Base-by-base conservation (phyloP, 2,888 invertebrate species). In the Drosophila neutralis region DNA sequence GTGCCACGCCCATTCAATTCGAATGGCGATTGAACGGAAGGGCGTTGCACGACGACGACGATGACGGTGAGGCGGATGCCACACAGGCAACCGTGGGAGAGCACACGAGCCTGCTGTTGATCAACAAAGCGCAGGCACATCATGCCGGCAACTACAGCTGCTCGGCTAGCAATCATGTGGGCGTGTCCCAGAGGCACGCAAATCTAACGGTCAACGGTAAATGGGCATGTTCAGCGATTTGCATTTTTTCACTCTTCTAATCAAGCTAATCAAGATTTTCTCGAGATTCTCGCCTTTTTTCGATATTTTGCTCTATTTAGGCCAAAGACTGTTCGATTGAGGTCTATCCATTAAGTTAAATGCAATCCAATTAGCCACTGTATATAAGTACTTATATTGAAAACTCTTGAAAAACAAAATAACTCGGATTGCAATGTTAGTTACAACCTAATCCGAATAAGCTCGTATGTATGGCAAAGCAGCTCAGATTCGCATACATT, bases 1-100 rank as follows among this genome's bases (percentile, higher is more conserved):
- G 95, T 27, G 95, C 95, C 90, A 94, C 95, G 94, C 95, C 95
- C 1, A 94, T 95, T 49, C 94, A 94, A 75, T 95, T 95, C 87
- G 94, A 95, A 15, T 95, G 95, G 95, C 80, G 74, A 38, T 69
- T 92, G 2, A 91, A 92, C 71, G 83, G 73, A 21, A 65, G 73
- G 35, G 70, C 80, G 49, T 24, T 85, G 63, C 73, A 79, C 13
- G 74, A 89, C 73, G 87, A 83, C 29, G 81, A 76, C 15, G 81
- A 87, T 24, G 82, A 83, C 13, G 51, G n/a, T 18, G 27, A 38
- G 40, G 40, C 72, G 56, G 82, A 72, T 57, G 91, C 90, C 60
- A 91, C 92, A 10, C 82, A 91, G 71, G 90, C 91, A 61, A 90
- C 89, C 53, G 92, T 92, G 73, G 92, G 92, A 49, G 91, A 90